Evolutionary conservation across 1,140 invertebrate species (phyloP).

Genomic region (Coptotermes formosanus): DNA sequence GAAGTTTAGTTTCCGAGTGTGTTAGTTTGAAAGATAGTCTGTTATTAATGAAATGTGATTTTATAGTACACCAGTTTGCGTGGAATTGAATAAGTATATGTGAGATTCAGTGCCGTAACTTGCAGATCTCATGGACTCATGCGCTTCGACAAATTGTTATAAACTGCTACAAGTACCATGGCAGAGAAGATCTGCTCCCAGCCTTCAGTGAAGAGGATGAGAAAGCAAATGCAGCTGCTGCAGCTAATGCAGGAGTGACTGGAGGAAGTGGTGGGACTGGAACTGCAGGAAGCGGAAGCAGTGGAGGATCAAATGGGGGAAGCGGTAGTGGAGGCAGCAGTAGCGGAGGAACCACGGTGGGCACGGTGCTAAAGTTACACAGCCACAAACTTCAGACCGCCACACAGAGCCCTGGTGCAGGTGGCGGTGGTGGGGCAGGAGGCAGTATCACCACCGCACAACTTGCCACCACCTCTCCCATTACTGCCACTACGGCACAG

Average conservation of each 20-base stretch:
- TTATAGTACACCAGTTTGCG: background rate
- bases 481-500: slow-evolving; percentile 59
- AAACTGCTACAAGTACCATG: slow-evolving; percentile 98
- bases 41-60: too few species aligned
- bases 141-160: slow-evolving; percentile 96
- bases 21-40: too few species aligned
- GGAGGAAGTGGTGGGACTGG: slow-evolving; percentile 8
- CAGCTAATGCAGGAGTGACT: slow-evolving; percentile 40
- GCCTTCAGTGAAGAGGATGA: slow-evolving; percentile 92
- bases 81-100: slow-evolving; percentile 32
- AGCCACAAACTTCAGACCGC: slow-evolving; percentile 52
- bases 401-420: slow-evolving; percentile 49
- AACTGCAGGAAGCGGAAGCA: slow-evolving; percentile 22
- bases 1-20: too few species aligned
- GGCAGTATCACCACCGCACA: slow-evolving; percentile 44
- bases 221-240: slow-evolving; percentile 58
- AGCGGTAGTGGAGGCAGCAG: slow-evolving; percentile 43
- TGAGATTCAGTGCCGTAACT: slow-evolving; percentile 38
- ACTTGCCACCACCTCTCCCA: slow-evolving; percentile 52
- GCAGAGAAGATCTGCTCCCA: slow-evolving; percentile 90
- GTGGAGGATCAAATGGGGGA: slow-evolving; percentile 23
- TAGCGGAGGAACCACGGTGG: slow-evolving; percentile 52
- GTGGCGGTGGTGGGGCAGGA: background rate
- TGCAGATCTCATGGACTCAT: slow-evolving; percentile 96
- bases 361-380: slow-evolving; percentile 61